phyloP scores from a whole-genome alignment of 1,140 invertebrate genomes.

The Calephelis nemesis region DNA sequence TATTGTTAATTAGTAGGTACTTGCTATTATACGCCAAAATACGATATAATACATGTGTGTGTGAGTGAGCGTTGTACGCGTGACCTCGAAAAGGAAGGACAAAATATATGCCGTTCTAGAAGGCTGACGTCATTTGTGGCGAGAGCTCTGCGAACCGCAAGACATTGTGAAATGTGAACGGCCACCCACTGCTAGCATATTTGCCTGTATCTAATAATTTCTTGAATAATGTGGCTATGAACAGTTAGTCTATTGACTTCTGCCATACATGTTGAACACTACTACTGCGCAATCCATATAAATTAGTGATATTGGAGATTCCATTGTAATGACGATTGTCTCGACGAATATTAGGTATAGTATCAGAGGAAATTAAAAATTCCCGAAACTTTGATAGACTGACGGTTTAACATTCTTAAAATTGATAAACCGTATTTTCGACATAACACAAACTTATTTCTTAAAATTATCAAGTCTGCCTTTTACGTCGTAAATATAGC shows the following conservation, averaged over 20 bases:
- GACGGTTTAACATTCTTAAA: not conserved
- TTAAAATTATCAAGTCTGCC: slow-evolving; percentile 28
- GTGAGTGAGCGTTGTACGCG: slow-evolving; percentile 66
- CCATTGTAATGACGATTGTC: slow-evolving; percentile 70
- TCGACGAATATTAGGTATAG: slow-evolving; percentile 75
- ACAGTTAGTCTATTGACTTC: slow-evolving; percentile 72
- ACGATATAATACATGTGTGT: slow-evolving; percentile 50
- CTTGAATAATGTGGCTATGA: slow-evolving; percentile 74
- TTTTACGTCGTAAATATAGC: slow-evolving; percentile 23
- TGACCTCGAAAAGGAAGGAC: slow-evolving; percentile 74
- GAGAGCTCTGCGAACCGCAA: slow-evolving; percentile 63
- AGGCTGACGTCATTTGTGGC: slow-evolving; percentile 73
- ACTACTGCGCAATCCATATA: slow-evolving; percentile 53
- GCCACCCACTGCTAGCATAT: slow-evolving; percentile 70
- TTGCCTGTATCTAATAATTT: slow-evolving; percentile 56
- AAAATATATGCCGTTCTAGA: slow-evolving; percentile 67
- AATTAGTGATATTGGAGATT: slow-evolving; percentile 67
- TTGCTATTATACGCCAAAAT: slow-evolving; percentile 54
- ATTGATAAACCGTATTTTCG: not conserved
- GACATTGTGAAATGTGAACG: slow-evolving; percentile 78
- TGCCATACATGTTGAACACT: slow-evolving; percentile 66
- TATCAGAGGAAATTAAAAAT: slow-evolving; percentile 39
- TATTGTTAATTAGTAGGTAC: slow-evolving; percentile 30
- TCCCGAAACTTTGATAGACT: not conserved
- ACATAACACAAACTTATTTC: not conserved